Evolutionary conservation across 2,797 vertebrate genomes (phyloP), one percentile per base, ranked within the genome.

Genomic region (Galagoides demidoff): DNA sequence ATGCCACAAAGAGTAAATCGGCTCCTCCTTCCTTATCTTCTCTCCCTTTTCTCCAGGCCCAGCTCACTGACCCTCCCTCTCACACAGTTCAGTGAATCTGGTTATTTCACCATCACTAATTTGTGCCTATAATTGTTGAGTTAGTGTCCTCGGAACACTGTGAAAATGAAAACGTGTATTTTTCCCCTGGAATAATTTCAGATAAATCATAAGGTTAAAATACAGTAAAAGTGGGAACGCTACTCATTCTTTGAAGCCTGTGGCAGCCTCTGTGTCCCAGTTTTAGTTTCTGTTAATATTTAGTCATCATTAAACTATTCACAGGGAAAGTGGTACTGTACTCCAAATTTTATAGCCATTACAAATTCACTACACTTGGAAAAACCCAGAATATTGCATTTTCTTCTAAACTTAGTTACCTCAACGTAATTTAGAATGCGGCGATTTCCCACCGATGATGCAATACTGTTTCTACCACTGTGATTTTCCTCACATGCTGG

Each of bases 251-350:
- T 31, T 68, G 9, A 85, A 88, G 5, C 11, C 7, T 34, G 37
- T 49, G 5, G 17, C 17, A 93, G 23, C 4, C 12, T 43, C 52
- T 90, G 0, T 52, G 3, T 74, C 64, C 39, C 84, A 61, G 17
- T 61, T 74, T 77, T 87, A 7, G 5, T 94, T 89, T 92, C 17
- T 89, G 3, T 71, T 85, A 52, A 86, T 90, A 55, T 57, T 84
- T 86, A 81, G 84, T 66, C 52, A 92, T 39, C 7, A 43, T 63
- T 94, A 70, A 71, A 77, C 52, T 12, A 73, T 37, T 87, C 37
- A 25, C 59, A 63, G 23, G 43, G 31, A 89, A 76, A 31, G 76
- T 37, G 9, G 1, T 59, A 37, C 5, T 55, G 1, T 59, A 43
- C 3, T 55, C 43, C 22, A 79, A 34, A 78, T 79, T 17, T 29